Evolutionary conservation across 92 coral and sea anemone genomes (phyloP).

Genomic region (Plumapathes pennacea): DNA sequence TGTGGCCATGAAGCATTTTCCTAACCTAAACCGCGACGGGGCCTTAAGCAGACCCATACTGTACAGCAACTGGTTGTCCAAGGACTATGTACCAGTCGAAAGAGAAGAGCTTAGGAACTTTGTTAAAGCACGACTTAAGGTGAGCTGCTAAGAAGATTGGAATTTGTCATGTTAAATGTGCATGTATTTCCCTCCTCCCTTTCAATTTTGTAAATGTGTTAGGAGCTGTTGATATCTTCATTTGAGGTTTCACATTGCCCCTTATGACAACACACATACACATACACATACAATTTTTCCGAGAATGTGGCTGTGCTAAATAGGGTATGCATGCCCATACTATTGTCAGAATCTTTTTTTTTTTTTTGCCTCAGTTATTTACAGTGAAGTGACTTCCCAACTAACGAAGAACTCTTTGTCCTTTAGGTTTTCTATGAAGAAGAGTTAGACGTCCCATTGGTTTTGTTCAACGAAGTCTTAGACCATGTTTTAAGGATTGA

Average conservation of each 20-base stretch:
- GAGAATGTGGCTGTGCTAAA: too few relatives aligned
- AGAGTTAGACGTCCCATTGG: conserved; percentile 97
- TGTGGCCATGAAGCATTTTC: conserved; percentile 93
- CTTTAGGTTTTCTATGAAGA: conserved; percentile 99
- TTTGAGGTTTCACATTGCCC: too few relatives aligned
- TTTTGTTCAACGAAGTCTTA: conserved; percentile 93
- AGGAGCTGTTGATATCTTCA: not conserved
- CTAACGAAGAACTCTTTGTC: too few relatives aligned
- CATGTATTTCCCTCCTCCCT: not conserved
- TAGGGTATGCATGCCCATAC: too few relatives aligned
- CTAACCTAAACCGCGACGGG: conserved; percentile 78
- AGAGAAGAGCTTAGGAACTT: conserved; percentile 92
- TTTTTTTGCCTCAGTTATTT: too few relatives aligned
- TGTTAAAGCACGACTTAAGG: conserved; percentile 98
- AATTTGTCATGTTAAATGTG: not conserved
- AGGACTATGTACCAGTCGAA: conserved; percentile 94
- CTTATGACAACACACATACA: too few relatives aligned
- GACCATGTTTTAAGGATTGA: conserved; percentile 98
- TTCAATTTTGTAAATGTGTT: not conserved
- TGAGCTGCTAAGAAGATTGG: not conserved
- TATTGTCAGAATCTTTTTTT: too few relatives aligned
- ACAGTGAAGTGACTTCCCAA: too few relatives aligned
- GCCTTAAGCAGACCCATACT: conserved; percentile 90
- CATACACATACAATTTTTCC: too few relatives aligned
- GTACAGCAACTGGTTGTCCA: conserved; percentile 99